phyloP scores from a whole-genome alignment of 2,113 vertebrate species.

The Brachyhypopomus gauderio region DNA sequence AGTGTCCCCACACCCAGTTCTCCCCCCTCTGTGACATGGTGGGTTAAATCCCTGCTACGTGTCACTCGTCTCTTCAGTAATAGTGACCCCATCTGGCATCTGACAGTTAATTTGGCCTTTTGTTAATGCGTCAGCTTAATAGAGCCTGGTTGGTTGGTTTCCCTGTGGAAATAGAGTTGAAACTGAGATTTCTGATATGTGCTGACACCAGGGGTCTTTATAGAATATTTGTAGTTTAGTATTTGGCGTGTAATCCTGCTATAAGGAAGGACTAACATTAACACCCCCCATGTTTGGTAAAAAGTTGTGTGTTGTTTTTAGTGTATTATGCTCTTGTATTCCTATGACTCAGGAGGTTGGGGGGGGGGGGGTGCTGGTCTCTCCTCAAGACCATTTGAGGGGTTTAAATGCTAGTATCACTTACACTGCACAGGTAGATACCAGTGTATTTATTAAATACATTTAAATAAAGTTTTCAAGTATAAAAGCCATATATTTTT shows the following conservation, averaged over 20 bases:
- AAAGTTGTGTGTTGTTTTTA: not conserved
- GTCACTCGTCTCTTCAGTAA: slow-evolving; percentile 52
- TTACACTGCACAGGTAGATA: too few relatives aligned
- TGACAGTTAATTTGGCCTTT: slow-evolving; percentile 70
- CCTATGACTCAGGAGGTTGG: too few relatives aligned
- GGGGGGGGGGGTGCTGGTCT: too few relatives aligned
- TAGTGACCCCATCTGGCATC: slow-evolving; percentile 66
- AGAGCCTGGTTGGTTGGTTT: slow-evolving; percentile 57
- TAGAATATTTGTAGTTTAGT: slow-evolving; percentile 22
- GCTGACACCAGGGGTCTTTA: not conserved
- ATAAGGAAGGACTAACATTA: not conserved
- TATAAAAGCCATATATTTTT: too few relatives aligned
- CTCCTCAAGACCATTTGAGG: too few relatives aligned
- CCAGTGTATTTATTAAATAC: too few relatives aligned
- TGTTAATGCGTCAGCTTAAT: slow-evolving; percentile 70
- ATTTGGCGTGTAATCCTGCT: not conserved
- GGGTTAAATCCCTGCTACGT: slow-evolving; percentile 55
- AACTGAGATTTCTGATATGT: slow-evolving; percentile 29
- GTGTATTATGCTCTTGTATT: not conserved
- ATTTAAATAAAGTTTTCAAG: too few relatives aligned
- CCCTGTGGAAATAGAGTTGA: slow-evolving; percentile 18
- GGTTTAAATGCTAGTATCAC: too few relatives aligned
- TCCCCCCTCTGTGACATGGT: not conserved
- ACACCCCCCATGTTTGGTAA: not conserved
- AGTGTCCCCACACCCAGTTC: not conserved